Base-by-base conservation (phyloP, 2,797 vertebrate genomes). In the Eremophila alpestris region DNA sequence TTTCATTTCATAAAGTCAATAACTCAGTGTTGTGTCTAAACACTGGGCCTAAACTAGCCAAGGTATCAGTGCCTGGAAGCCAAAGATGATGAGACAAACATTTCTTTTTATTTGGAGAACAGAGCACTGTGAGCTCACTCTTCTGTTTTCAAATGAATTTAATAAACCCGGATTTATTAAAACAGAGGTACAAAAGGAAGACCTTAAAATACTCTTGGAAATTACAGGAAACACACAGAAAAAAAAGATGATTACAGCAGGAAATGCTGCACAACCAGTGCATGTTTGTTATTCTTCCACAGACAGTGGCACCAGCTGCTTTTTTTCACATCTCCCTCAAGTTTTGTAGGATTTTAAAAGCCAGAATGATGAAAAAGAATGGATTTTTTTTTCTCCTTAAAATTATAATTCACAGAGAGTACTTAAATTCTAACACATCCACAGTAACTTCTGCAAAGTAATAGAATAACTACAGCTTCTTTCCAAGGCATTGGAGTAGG, bases 1-100 rank as follows among this genome's bases (percentile, higher is more conserved):
- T 97, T 89, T 70, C 29, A 95, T 92, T 93, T 86, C n/a, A 65
- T 27, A 1, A 70, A 68, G 70, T 48, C 18, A 6, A 71, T 77
- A 85, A 76, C 29, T 93, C 83, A 41, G 8, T 14, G 73, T 40
- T 58, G 32, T 49, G 16, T 13, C 76, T 68, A 56, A 91, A 81
- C 19, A 12, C 32, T 26, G 51, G 74, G n/a, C 46, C 45, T 86
- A 69, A 79, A 73, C n/a, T 18, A 73, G 27, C 16, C 54, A 27
- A 41, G 19, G 24, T 13, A 40, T 8, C 64, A 26, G 32, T 13
- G 67, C 48, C 74, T 45, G 30, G 22, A 34, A 55, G 19, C 22
- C 12, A 38, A 54, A 87, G 29, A 56, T 38, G 16, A 24, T 60
- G 27, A 87, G 38, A 75, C 32, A 89, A 77, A 80, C 5, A 34